These are phyloP conservation scores for Hyphantria cunea DNA, from an alignment of 1,140 invertebrate genomes.

Conservation along the genomic window DNA sequence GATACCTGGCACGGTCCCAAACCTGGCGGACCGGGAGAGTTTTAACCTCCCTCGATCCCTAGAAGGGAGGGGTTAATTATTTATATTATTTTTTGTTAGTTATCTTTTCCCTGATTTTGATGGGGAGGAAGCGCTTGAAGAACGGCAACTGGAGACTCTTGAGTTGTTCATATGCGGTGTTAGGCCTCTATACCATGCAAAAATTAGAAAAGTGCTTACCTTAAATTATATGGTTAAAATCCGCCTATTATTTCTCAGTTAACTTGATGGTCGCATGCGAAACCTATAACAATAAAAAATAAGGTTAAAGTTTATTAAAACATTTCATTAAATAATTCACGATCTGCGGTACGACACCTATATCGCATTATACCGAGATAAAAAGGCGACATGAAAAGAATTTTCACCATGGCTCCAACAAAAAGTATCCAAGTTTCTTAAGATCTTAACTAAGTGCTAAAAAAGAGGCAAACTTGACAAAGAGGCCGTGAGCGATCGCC, in stretches of 20 bases:
- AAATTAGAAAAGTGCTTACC: conserved; percentile 30
- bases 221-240: conserved; percentile 37
- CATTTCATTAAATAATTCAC: background rate
- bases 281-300: conserved; percentile 37
- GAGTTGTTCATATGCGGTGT: no score
- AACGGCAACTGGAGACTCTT: no score
- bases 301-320: background rate
- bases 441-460: conserved; percentile 9
- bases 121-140: no score
- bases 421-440: conserved; percentile 6
- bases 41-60: no score
- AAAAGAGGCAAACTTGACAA: conserved; percentile 8
- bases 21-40: no score
- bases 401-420: conserved; percentile 12
- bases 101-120: no score
- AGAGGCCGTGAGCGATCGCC: conserved; percentile 22
- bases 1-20: no score
- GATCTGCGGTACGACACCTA: no score
- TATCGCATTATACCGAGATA: background rate
- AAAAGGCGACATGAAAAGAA: conserved; percentile 3
- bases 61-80: no score
- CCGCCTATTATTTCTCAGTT: conserved; percentile 30
- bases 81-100: no score
- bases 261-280: conserved; percentile 45
- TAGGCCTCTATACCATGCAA: no score